Evolutionary conservation across 2,888 invertebrate genomes (phyloP), one percentile per base, ranked within the genome.

Genomic region (Neoascia interrupta): DNA sequence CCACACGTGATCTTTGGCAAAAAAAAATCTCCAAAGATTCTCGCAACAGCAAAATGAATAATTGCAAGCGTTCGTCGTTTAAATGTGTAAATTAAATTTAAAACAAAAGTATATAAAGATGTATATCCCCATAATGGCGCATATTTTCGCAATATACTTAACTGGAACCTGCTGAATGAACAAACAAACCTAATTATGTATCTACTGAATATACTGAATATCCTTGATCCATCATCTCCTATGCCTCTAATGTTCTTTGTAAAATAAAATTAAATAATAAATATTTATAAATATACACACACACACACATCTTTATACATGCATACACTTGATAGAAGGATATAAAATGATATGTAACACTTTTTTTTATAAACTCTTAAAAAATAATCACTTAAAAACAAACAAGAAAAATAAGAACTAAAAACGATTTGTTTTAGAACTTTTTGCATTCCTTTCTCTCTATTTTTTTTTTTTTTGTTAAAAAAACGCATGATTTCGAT

Each of bases 381-480:
- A 23, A 49, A 58, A 28, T 64, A 58, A 51, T 51, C 21, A 36
- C 28, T 45, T 45, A 11, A 16, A 63, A 18, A 19, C 26, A n/a
- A 39, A 60, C 15, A 34, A 31, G 49, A 34, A 8, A 34, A 28
- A 39, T 36, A 49, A 28, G 41, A 41, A 41, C 28, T 11, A 1
- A 28, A 31, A 31, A n/a, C n/a, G 21, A 60, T 60, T 53, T 66
- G 15, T 47, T 60, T 45, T 19, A 34, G 15, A 37, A 63, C 61
- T 53, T 64, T 53, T 72, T 76, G 76, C 76, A 76, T 76, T 76
- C 76, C 76, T 72, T 51, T 76, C 26, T 70, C 49, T 58, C 41
- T 60, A 43, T 36, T 31, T 41, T 51, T 58, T 34, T 60, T 36
- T 36, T 31, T 41, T 51, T 51, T 39, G 16, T 75, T 26, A 8